These are phyloP conservation scores for Rhorus exstirpatorius DNA, from an alignment of 2,888 invertebrate species.

Conservation along the genomic window DNA sequence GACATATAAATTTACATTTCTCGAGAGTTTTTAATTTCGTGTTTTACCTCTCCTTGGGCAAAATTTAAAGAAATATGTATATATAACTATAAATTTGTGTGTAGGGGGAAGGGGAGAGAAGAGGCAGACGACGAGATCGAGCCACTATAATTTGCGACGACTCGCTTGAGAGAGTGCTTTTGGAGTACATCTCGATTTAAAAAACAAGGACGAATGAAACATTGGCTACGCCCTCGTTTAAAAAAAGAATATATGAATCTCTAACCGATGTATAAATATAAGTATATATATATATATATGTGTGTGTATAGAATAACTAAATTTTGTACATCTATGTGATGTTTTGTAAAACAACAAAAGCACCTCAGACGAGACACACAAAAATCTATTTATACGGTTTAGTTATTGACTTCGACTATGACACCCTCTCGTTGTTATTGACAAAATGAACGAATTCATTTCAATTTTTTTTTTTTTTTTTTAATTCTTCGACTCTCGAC, in stretches of 20 bases:
- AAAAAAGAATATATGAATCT: constrained; percentile 50
- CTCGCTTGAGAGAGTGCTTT: constrained; percentile 61
- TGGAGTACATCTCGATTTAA: constrained; percentile 51
- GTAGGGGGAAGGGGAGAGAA: neutral
- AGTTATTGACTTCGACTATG: neutral
- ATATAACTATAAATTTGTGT: neutral
- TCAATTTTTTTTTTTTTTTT: constrained; percentile 2
- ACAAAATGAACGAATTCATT: constrained; percentile 51
- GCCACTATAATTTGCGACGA: constrained; percentile 63
- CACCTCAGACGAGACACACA: neutral
- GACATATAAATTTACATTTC: no score
- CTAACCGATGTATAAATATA: constrained; percentile 27
- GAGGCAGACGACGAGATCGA: constrained; percentile 44
- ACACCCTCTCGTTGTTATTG: constrained; percentile 23
- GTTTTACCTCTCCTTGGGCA: no score
- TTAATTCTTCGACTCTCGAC: constrained; percentile 18
- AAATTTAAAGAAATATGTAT: neutral
- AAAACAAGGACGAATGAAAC: constrained; percentile 57
- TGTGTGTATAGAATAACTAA: neutral
- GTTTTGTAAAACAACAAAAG: no score
- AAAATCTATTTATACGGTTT: constrained; percentile 33
- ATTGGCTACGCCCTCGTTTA: constrained; percentile 64
- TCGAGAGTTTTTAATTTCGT: no score
- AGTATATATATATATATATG: constrained; percentile 12
- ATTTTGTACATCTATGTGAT: neutral